phyloP scores from a whole-genome alignment of 2,113 vertebrate species.

The Scortum barcoo region DNA sequence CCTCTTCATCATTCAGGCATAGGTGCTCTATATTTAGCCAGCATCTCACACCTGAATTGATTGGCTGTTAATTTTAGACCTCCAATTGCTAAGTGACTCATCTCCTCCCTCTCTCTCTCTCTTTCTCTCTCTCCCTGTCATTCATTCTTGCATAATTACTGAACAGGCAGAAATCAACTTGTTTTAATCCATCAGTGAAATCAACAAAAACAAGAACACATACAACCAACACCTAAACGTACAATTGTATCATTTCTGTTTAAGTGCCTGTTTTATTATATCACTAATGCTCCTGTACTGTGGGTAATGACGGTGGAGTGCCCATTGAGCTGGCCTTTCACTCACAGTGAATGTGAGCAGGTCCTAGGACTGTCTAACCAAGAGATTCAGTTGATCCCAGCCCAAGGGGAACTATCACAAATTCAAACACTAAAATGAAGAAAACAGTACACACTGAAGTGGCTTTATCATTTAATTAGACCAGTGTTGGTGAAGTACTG shows the following conservation, averaged over 20 bases:
- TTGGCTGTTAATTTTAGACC: conserved; percentile 74
- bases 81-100: conserved; percentile 61
- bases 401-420: conserved; percentile 7
- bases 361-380: conserved; percentile 7
- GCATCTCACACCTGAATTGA: conserved; percentile 58
- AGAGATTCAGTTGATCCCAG: conserved; percentile 4
- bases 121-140: conserved; percentile 3
- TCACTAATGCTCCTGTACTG: conserved; percentile 24
- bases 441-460: conserved; percentile 34
- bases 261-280: conserved; percentile 13
- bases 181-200: background rate
- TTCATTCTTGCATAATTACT: conserved; percentile 24
- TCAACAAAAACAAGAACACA: conserved; percentile 6
- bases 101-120: conserved; percentile 7
- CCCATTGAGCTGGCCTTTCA: conserved; percentile 32
- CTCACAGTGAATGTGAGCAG: conserved; percentile 31
- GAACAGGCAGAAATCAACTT: conserved; percentile 1
- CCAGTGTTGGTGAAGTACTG: conserved; percentile 26
- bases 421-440: conserved; percentile 29
- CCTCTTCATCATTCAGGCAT: conserved; percentile 19
- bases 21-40: conserved; percentile 64
- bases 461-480: conserved; percentile 28
- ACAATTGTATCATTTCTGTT: conserved; percentile 13
- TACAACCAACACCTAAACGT: conserved; percentile 8
- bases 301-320: conserved; percentile 37